Percentiles rank a stretch among this genome's conserved stretches.
Evolutionary conservation across 2,888 invertebrate species (phyloP).

Genomic region (Macrosoma leucophasiata): DNA sequence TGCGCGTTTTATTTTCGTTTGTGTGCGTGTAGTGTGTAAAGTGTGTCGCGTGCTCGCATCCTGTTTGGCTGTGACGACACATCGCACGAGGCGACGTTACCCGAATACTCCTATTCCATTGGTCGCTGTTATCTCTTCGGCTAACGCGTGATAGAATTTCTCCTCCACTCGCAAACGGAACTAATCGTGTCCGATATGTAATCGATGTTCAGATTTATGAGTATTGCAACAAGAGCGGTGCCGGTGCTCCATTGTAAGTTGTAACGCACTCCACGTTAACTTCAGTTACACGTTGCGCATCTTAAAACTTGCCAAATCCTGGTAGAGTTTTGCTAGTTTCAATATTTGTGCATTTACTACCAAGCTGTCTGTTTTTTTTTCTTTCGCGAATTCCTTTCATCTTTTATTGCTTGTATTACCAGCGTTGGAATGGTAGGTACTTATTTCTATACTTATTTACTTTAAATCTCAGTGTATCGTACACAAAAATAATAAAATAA

Average conservation of each 20-base stretch:
- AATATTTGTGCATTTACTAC: too few relatives aligned
- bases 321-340: too few relatives aligned
- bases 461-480: too few relatives aligned
- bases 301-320: too few relatives aligned
- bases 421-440: too few relatives aligned
- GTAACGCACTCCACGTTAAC: too few relatives aligned
- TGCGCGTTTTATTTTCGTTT: neutral
- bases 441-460: too few relatives aligned
- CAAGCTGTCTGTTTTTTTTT: too few relatives aligned
- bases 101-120: slow-evolving; percentile 53
- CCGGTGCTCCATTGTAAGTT: neutral
- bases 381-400: too few relatives aligned
- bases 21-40: slow-evolving; percentile 27
- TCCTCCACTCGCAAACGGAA: slow-evolving; percentile 61
- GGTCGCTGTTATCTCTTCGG: slow-evolving; percentile 59
- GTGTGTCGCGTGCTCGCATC: slow-evolving; percentile 62
- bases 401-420: too few relatives aligned
- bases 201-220: slow-evolving; percentile 32
- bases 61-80: slow-evolving; percentile 62
- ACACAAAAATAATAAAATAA: too few relatives aligned
- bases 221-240: slow-evolving; percentile 22
- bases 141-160: slow-evolving; percentile 65
- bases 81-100: slow-evolving; percentile 64
- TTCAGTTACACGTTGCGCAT: too few relatives aligned
- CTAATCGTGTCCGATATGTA: slow-evolving; percentile 42